Conservation (phyloP, 2,797 vertebrate genomes). For the Miichthys miiuy region DNA sequence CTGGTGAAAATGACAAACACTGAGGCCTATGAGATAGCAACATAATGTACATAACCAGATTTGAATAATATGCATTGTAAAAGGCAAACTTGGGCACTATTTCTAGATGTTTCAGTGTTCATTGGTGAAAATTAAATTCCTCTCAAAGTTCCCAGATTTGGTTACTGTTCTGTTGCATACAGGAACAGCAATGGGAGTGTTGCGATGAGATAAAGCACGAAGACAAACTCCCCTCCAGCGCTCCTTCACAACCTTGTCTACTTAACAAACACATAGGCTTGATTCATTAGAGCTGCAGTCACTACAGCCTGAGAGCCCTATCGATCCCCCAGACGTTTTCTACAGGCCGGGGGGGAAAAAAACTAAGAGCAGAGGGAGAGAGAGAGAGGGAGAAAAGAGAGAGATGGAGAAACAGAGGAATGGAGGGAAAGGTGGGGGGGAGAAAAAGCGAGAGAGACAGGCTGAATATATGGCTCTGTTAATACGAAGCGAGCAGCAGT, state of each 20-base stretch:
- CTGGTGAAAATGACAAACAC: conserved; percentile 22
- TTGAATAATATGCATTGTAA: conserved; percentile 13
- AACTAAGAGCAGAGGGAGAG: conserved; percentile 30
- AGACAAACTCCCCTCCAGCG: conserved; percentile 65
- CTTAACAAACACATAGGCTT: conserved; percentile 78
- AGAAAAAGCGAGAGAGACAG: conserved; percentile 49
- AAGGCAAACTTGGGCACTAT: neutral
- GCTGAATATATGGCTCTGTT: conserved; percentile 73
- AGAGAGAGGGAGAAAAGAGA: conserved; percentile 32
- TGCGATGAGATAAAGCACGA: conserved; percentile 59
- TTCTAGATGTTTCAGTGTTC: too few species aligned
- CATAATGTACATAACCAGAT: neutral
- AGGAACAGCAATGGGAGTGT: conserved; percentile 40
- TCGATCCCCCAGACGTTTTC: conserved; percentile 74
- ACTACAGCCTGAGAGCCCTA: conserved; percentile 72
- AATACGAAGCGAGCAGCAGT: conserved; percentile 65
- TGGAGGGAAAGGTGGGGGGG: neutral
- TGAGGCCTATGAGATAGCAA: conserved; percentile 7
- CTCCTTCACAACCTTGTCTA: conserved; percentile 72
- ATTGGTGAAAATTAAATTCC: conserved; percentile 3
- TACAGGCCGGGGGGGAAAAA: conserved; percentile 39
- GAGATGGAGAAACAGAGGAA: conserved; percentile 34
- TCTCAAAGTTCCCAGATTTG: conserved; percentile 35
- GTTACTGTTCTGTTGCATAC: conserved; percentile 9
- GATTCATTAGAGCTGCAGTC: conserved; percentile 79